phyloP scores from a whole-genome alignment of 1,140 invertebrate genomes.

The Myzus persicae region DNA sequence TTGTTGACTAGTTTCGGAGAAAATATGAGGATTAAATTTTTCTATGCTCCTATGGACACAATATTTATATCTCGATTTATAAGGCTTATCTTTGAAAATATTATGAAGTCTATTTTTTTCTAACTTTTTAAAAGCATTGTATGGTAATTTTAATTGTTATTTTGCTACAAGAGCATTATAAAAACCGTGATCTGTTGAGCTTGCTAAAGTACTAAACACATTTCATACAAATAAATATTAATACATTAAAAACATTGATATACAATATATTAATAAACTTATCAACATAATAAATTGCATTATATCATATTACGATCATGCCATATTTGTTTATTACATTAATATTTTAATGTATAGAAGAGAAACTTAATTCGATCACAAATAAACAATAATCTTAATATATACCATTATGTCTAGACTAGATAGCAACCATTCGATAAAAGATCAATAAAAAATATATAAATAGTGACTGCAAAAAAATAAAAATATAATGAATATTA shows the following conservation, averaged over 20 bases:
- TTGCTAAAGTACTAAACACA: background rate
- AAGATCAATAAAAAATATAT: background rate
- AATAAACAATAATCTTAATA: slow-evolving; percentile 14
- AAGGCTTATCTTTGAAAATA: no score
- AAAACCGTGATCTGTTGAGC: background rate
- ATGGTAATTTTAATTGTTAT: no score
- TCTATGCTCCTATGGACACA: no score
- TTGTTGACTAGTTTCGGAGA: background rate
- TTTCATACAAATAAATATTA: background rate
- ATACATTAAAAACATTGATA: no score
- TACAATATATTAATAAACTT: no score
- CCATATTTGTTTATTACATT: no score
- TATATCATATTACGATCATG: no score
- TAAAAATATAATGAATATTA: background rate
- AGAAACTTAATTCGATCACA: background rate
- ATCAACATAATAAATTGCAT: no score
- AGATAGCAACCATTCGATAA: background rate
- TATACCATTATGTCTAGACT: background rate
- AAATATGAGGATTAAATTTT: background rate
- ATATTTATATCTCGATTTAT: no score
- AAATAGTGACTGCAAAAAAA: background rate
- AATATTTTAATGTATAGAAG: no score
- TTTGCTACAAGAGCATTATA: background rate
- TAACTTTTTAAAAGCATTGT: background rate
- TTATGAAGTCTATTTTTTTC: background rate